These are phyloP conservation scores for Gymnarchus niloticus DNA, from an alignment of 2,113 vertebrate genomes.

Conservation along the genomic window DNA sequence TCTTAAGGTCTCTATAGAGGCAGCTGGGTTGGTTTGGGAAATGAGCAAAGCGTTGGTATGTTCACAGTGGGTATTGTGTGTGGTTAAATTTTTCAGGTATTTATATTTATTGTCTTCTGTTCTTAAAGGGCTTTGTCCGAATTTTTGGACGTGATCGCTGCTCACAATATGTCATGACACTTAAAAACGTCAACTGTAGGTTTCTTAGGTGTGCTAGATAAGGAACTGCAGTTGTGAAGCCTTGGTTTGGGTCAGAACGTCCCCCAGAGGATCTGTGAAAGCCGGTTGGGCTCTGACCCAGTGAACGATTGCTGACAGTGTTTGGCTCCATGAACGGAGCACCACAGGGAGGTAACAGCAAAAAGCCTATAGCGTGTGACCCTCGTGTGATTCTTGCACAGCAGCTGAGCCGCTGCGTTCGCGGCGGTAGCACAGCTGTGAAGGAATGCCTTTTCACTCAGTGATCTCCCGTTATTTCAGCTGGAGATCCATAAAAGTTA, in stretches of 20 bases:
- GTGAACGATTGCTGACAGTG: not conserved
- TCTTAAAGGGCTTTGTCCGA: not conserved
- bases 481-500: too few species aligned
- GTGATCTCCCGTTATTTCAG: not conserved
- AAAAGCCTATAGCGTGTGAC: slow-evolving; percentile 51
- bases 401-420: not conserved
- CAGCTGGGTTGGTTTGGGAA: not conserved
- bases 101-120: not conserved
- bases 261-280: not conserved
- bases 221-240: not conserved
- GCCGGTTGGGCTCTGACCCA: not conserved
- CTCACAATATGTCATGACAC: not conserved
- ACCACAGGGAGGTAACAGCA: slow-evolving; percentile 31
- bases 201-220: not conserved
- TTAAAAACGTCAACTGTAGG: not conserved
- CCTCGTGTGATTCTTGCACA: not conserved
- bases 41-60: not conserved
- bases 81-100: not conserved
- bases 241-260: not conserved
- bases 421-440: not conserved
- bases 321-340: slow-evolving; percentile 12
- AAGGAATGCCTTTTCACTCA: too few species aligned
- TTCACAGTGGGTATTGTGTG: not conserved
- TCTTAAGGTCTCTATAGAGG: not conserved
- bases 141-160: not conserved